These are phyloP conservation scores for Neostethus bicornis DNA, from an alignment of 2,797 vertebrate genomes.

Conservation along the genomic window DNA sequence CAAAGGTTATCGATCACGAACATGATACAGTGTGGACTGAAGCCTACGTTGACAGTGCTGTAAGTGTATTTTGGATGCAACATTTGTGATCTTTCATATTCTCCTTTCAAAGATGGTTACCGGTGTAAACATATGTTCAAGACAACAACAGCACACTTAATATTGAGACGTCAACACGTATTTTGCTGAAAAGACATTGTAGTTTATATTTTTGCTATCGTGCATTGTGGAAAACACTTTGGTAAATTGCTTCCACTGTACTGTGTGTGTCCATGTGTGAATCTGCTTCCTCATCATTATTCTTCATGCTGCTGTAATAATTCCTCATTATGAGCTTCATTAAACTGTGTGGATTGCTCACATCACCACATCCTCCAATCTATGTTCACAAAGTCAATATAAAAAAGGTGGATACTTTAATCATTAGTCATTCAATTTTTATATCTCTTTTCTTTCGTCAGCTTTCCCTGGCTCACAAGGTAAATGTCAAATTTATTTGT, in stretches of 20 bases:
- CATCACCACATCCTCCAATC: constrained; percentile 6
- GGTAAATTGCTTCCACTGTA: constrained; percentile 6
- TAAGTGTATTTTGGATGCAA: constrained; percentile 76
- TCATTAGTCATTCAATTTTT: constrained; percentile 48
- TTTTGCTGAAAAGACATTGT: neutral
- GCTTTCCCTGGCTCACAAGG: constrained; percentile 98
- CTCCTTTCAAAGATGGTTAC: neutral
- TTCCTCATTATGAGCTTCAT: constrained; percentile 77
- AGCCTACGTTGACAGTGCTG: constrained; percentile 95
- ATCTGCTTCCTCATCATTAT: constrained; percentile 55
- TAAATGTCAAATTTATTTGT: constrained; percentile 74
- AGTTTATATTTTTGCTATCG: neutral
- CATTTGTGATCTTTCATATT: neutral
- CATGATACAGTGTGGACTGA: constrained; percentile 97
- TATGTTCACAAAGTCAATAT: constrained; percentile 52
- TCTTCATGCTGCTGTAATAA: constrained; percentile 67
- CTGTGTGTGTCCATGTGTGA: constrained; percentile 35
- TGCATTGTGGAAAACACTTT: neutral
- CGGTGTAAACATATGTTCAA: constrained; percentile 1
- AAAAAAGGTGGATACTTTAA: constrained; percentile 37
- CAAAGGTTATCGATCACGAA: constrained; percentile 97
- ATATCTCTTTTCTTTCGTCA: constrained; percentile 75
- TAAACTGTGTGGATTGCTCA: constrained; percentile 57
- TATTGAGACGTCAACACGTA: neutral
- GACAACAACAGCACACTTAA: constrained; percentile 7